A percentile compares a stretch with the other conserved stretches of the same genome.
Evolutionary conservation across 1,140 invertebrate genomes (phyloP).

Genomic region (Nasonia longicornis): DNA sequence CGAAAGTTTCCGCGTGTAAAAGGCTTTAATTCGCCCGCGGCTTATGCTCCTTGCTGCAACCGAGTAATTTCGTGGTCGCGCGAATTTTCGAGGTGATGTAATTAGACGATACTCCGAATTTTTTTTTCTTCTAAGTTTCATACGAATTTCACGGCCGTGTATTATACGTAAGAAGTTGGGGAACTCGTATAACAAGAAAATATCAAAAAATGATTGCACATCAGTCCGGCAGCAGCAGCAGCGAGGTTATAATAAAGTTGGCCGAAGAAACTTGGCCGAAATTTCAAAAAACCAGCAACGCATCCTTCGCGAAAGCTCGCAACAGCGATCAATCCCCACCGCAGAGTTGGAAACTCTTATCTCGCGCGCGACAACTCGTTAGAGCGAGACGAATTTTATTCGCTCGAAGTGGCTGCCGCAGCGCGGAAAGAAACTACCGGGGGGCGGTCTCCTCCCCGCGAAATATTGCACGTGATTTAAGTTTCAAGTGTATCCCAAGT

Average conservation of each 20-base stretch:
- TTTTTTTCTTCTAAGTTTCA: background rate
- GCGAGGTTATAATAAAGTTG: background rate
- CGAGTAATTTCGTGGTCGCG: background rate
- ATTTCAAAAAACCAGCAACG: background rate
- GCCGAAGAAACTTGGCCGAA: background rate
- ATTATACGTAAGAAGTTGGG: background rate
- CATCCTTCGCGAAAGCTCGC: background rate
- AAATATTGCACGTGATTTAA: constrained; percentile 41
- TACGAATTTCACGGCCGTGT: background rate
- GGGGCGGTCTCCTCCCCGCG: background rate
- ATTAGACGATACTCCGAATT: background rate
- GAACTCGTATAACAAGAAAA: background rate
- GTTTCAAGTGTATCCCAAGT: constrained; percentile 40
- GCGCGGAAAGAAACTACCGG: background rate
- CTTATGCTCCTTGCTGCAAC: background rate
- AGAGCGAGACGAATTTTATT: constrained; percentile 13
- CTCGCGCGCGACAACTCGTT: background rate
- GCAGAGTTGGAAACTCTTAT: background rate
- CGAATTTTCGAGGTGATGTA: background rate
- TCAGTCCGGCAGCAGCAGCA: too few relatives aligned
- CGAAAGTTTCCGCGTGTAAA: background rate
- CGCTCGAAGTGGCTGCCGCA: background rate
- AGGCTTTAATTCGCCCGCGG: background rate
- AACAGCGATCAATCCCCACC: background rate
- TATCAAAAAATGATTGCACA: background rate